phyloP scores from a whole-genome alignment of 1,140 invertebrate species.

The Uloborus diversus region DNA sequence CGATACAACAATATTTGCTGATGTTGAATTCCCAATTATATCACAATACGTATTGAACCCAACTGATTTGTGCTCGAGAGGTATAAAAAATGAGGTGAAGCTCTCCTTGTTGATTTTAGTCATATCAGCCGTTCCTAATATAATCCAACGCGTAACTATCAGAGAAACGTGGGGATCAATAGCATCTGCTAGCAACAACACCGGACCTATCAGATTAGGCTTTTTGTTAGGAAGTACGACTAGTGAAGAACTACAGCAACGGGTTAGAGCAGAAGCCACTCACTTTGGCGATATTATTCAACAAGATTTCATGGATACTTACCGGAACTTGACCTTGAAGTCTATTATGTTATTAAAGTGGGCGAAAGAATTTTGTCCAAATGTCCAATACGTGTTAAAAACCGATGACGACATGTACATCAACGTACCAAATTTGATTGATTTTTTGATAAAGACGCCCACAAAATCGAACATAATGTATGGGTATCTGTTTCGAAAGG shows the following conservation, averaged over 20 bases:
- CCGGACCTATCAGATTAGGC: slow-evolving; percentile 41
- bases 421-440: slow-evolving; percentile 69
- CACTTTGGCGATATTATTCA: slow-evolving; percentile 58
- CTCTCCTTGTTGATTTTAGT: slow-evolving; percentile 75
- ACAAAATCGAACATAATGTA: slow-evolving; percentile 65
- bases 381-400: slow-evolving; percentile 70
- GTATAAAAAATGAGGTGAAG: slow-evolving; percentile 27
- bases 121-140: slow-evolving; percentile 76
- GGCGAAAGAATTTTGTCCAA: slow-evolving; percentile 73
- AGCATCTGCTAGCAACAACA: slow-evolving; percentile 45
- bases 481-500: slow-evolving; percentile 81
- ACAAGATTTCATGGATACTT: slow-evolving; percentile 62
- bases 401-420: slow-evolving; percentile 70
- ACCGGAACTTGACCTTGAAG: slow-evolving; percentile 64
- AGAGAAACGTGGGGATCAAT: slow-evolving; percentile 80
- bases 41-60: not conserved
- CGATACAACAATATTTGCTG: not conserved
- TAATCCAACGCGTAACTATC: slow-evolving; percentile 74
- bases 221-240: slow-evolving; percentile 54
- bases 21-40: not conserved
- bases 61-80: slow-evolving; percentile 22
- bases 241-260: slow-evolving; percentile 9
- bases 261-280: slow-evolving; percentile 44
- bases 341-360: slow-evolving; percentile 62
- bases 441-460: not conserved